phyloP scores from a whole-genome alignment of 2,113 vertebrate genomes.

The Tragulus kanchil region DNA sequence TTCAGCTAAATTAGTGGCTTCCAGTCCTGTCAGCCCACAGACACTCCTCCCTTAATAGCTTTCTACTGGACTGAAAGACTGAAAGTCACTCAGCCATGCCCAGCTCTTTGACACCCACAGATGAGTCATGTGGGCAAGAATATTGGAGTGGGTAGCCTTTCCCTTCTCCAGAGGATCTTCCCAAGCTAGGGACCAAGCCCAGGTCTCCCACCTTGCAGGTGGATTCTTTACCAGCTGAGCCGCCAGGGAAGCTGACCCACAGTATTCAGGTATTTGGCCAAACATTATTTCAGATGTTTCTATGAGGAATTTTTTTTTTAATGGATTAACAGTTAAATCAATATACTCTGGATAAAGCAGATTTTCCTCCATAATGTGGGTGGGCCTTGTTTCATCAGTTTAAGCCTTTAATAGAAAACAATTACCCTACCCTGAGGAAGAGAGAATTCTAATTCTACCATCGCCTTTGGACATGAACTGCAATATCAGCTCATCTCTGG shows the following conservation, averaged over 20 bases:
- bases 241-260: neutral
- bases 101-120: too few species aligned
- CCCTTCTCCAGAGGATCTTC: too few species aligned
- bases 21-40: neutral
- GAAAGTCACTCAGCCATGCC: too few species aligned
- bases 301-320: neutral
- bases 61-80: neutral
- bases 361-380: neutral
- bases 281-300: neutral
- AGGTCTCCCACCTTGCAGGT: too few species aligned
- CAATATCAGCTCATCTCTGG: neutral
- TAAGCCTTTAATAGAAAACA: neutral
- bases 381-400: neutral
- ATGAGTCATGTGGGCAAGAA: too few species aligned
- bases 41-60: neutral
- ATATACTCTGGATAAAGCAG: neutral
- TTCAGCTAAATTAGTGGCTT: neutral
- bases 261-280: neutral
- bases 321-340: constrained; percentile 20
- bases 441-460: neutral
- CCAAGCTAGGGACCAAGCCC: too few species aligned
- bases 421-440: neutral
- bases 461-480: neutral
- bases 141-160: too few species aligned
- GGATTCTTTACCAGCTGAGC: too few species aligned